Evolutionary conservation across 2,888 invertebrate genomes (phyloP), one percentile per base, ranked within the genome.

Genomic region (Nineta flava): DNA sequence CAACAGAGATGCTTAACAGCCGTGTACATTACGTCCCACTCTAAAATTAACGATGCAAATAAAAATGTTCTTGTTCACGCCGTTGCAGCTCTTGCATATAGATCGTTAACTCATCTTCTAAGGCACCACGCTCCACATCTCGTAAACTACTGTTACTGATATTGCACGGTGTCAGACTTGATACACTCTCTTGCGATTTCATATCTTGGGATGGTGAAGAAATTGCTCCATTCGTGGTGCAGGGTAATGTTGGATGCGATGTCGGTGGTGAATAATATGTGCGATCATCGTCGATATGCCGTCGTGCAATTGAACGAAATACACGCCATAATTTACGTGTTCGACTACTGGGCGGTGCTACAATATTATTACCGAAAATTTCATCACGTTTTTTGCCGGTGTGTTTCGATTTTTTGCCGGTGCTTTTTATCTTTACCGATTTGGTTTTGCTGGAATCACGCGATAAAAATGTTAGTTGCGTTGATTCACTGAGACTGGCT

Each of bases 81-180:
- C 55, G 52, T 21, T 57, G 58, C 21, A 64, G 56, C 54, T 66
- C 65, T 54, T 59, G 59, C 50, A 64, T 59, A 55, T 72, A 71
- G 7, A 62, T 59, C 2, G 66, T 64, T n/a, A 72, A 62, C 55
- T 71, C 71, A 49, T 71, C 71, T 51, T 66, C 66, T 2, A 68
- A 60, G 6, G 65, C 67, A 7, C 63, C 64, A 35, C 57, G 59
- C 42, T 68, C 70, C 15, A 66, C 60, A 54, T 70, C 68, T 52
- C 62, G 65, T 44, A 68, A 57, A 53, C 68, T 69, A 54, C 64
- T 65, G 59, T 70, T 68, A 53, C 66, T 67, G 46, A 69, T 67
- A 52, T 65, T 65, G 54, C 66, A 64, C n/a, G 65, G 56, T 34
- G 62, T 58, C 59, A 38, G 15, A 38, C 38, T 60, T 17, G 60